Evolutionary conservation across 2,797 vertebrate species (phyloP), one percentile per base, ranked within the genome.

Genomic region (Poecilia wingei): DNA sequence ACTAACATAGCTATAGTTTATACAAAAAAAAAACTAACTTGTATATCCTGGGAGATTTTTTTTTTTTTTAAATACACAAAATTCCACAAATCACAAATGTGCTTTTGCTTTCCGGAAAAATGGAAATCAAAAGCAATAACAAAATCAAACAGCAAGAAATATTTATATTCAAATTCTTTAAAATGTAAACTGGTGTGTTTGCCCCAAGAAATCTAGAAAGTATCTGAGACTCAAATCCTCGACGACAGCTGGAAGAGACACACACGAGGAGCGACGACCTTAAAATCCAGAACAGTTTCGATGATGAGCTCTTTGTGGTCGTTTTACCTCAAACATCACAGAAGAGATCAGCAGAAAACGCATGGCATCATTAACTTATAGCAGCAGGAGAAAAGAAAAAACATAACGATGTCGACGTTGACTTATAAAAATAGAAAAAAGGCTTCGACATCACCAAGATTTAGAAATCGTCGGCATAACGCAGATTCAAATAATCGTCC

Each of bases 61-160:
- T 64, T 25, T 94, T 84, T 74, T 88, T 93, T 94, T 39, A 90
- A 90, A 95, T 90, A 93, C 88, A 92, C 84, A 87, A 94, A 92
- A 92, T 73, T 86, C 81, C 87, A 49, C 75, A 72, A 87, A 81
- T 61, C 86, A 94, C 86, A 94, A 91, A 89, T 86, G 33, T 20
- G 64, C 74, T 6, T 51, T 51, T 25, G 51, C 22, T 25, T 22
- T 25, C 22, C 51, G 49, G 53, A 71, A 76, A 84, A 72, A 53
- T 25, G 70, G 28, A 75, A 73, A 47, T 59, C 55, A 80, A 82
- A n/a, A 13, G 31, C 28, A 51, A 51, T 3, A 61, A 41, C 3
- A 68, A 68, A 68, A 22, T 4, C 20, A 68, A 43, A 69, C 3
- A 69, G 66, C 20, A 43, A 69, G 14, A n/a, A 7, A 45, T 13